Evolutionary conservation across 2,113 vertebrate genomes (phyloP), one percentile per base, ranked within the genome.

Genomic region (Chiloscyllium plagiosum): DNA sequence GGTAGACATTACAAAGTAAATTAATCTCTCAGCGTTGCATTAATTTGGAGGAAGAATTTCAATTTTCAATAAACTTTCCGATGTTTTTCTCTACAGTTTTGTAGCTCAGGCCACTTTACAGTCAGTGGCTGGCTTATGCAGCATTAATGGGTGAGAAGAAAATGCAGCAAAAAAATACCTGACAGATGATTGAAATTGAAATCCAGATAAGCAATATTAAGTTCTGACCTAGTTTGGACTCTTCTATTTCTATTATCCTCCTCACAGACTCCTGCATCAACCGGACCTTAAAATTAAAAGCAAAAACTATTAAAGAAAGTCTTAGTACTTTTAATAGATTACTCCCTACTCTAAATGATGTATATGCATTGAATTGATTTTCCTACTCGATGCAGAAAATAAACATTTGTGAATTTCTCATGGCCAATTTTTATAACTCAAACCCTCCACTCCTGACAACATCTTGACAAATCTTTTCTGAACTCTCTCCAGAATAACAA

Each of bases 261-360:
- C 98, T 98, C 96, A 99, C 99, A 72, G 99, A 99, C 96, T 99
- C 99, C 96, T 99, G 99, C 99, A 99, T 99, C 97, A 99, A 97
- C 96, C 98, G 98, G 68, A 99, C 98, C 99, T 99, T 97, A 52
- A 95, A 78, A 96, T 10, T 61, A 61, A 89, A n/a, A 96, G 96
- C 20, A 70, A 56, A 95, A 12, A 7, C 56, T 42, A 10, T 47
- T 47, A 95, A 29, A 17, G 7, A 61, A 24, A 95, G 47, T 0
- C 15, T 65, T 17, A n/a, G 85, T 52, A 33, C 87, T 61, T 61
- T 61, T 10, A 61, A 89, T 24, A 17, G 17, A 66, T 83, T 83
- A 42, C 56, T 61, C 56, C 19, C 80, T 22, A 72, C 22, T 24
- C 10, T 61, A 94, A 37, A 66, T 0, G 12, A 29, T 3, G 42